Evolutionary conservation across 1,140 invertebrate genomes (phyloP).

Genomic region (Babylonia areolata): DNA sequence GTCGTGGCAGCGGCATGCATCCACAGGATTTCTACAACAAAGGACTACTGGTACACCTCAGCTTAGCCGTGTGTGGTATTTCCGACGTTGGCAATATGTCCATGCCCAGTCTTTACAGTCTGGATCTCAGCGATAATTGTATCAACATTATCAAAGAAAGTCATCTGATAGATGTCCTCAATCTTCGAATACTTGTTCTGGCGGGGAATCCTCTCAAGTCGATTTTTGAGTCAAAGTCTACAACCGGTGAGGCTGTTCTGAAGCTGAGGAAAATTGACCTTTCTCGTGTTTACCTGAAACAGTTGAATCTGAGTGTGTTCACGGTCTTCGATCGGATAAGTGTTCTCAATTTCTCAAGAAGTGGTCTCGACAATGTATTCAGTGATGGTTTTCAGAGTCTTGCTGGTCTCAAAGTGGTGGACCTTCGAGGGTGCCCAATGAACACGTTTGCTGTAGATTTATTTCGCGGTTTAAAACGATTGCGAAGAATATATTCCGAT

Average conservation of each 20-base stretch:
- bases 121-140: slow-evolving; percentile 38
- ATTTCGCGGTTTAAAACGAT: slow-evolving; percentile 22
- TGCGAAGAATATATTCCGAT: slow-evolving; percentile 39
- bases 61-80: not conserved
- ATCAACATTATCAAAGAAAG: not conserved
- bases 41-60: not conserved
- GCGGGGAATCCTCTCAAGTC: not conserved
- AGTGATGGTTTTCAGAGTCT: slow-evolving; percentile 25
- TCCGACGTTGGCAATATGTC: not conserved
- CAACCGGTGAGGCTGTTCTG: not conserved
- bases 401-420: not conserved
- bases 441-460: slow-evolving; percentile 25
- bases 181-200: slow-evolving; percentile 26
- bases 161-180: not conserved
- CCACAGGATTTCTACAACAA: not conserved
- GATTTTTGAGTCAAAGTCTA: slow-evolving; percentile 13
- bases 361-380: not conserved
- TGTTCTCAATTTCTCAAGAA: slow-evolving; percentile 7
- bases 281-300: not conserved
- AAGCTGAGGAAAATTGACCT: not conserved
- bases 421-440: slow-evolving; percentile 29
- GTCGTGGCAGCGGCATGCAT: not conserved
- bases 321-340: slow-evolving; percentile 1
- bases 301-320: not conserved
- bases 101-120: not conserved